Percentiles rank a stretch among this genome's conserved stretches.
Conservation (phyloP, 2,797 vertebrate genomes). For the Amniataba percoides region DNA sequence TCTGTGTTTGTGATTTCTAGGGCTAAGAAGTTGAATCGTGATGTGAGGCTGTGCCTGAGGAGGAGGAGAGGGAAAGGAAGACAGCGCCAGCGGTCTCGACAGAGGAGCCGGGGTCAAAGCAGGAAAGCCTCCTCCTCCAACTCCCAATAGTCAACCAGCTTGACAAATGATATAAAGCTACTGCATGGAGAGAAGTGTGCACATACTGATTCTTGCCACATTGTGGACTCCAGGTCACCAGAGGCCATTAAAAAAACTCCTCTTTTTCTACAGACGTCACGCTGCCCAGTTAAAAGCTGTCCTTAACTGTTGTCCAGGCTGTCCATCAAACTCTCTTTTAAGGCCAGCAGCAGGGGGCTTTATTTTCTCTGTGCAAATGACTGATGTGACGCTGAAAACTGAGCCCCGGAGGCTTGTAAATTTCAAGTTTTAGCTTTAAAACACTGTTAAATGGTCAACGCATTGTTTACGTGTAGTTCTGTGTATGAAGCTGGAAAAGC, state of each 20-base stretch:
- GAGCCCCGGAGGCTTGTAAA: constrained; percentile 72
- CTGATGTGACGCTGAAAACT: constrained; percentile 24
- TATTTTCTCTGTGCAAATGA: constrained; percentile 34
- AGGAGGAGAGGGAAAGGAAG: constrained; percentile 42
- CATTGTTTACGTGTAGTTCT: constrained; percentile 43
- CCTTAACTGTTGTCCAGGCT: constrained; percentile 13
- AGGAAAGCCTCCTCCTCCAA: constrained; percentile 39
- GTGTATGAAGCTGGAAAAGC: constrained; percentile 51
- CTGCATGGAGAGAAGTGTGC: constrained; percentile 14
- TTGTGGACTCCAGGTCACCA: neutral
- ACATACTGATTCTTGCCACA: constrained; percentile 9
- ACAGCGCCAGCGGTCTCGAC: constrained; percentile 19
- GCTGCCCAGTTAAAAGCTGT: constrained; percentile 21
- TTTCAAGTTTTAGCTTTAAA: constrained; percentile 32
- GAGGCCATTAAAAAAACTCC: neutral
- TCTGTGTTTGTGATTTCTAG: constrained; percentile 58
- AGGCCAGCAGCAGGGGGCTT: neutral
- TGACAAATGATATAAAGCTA: constrained; percentile 32
- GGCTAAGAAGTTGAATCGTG: constrained; percentile 43
- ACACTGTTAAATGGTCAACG: constrained; percentile 32
- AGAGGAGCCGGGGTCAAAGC: constrained; percentile 49
- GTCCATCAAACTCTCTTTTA: constrained; percentile 15
- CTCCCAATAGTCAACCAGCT: constrained; percentile 32
- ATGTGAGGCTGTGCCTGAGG: constrained; percentile 71
- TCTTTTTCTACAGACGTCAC: constrained; percentile 10